Conservation (phyloP, 2,113 vertebrate genomes). For the Coptodon rendalli region DNA sequence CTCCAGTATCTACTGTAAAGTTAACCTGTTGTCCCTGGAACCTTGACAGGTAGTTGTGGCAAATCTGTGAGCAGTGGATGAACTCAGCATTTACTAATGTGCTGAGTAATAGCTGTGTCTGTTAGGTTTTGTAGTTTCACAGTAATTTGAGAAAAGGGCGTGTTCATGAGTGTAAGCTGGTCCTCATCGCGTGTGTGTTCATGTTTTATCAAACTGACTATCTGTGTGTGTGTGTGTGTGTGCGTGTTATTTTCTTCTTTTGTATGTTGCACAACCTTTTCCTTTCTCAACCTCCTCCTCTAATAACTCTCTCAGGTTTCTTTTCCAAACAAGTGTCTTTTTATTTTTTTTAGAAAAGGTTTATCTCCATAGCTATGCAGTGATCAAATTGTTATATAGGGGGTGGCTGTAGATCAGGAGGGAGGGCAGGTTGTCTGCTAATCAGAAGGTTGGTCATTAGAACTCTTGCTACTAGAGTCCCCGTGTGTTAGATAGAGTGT, state of each 20-base stretch:
- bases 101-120: not conserved
- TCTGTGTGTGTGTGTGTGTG: not conserved
- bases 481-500: not conserved
- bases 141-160: not conserved
- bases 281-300: accelerated
- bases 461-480: not conserved
- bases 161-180: not conserved
- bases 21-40: not conserved
- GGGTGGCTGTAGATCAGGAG: not conserved
- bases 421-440: no score
- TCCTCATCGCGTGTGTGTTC: not conserved
- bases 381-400: not conserved
- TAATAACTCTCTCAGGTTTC: not conserved
- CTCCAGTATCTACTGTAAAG: not conserved
- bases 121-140: accelerated
- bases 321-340: not conserved
- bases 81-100: not conserved
- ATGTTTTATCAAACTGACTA: not conserved
- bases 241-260: not conserved
- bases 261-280: not conserved
- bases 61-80: not conserved
- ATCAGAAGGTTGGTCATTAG: not conserved
- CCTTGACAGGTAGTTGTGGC: not conserved
- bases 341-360: not conserved
- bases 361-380: not conserved